Evolutionary conservation across 1,140 invertebrate genomes (phyloP).

Genomic region (Pemphigus obesinymphae): DNA sequence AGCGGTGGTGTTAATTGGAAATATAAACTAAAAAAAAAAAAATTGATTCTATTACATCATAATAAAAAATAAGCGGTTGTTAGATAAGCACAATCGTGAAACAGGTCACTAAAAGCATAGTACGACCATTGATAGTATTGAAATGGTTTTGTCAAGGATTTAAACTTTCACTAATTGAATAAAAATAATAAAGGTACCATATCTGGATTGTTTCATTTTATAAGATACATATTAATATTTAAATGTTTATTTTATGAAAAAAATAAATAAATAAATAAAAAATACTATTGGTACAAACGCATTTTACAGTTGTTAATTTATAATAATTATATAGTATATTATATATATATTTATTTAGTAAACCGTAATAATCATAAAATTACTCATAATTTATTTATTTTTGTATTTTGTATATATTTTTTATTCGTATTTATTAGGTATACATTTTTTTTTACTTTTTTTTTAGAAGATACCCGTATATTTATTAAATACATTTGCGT

Average conservation of each 20-base stretch:
- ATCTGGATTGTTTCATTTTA: neutral
- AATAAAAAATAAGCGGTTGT: conserved; percentile 29
- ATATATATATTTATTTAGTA: neutral
- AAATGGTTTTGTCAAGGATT: conserved; percentile 18
- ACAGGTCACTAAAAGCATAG: conserved; percentile 34
- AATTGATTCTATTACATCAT: neutral
- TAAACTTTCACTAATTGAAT: conserved; percentile 5
- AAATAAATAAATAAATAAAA: too few relatives aligned
- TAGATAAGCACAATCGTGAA: conserved; percentile 29
- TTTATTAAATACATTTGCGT: too few relatives aligned
- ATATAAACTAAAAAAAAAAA: neutral
- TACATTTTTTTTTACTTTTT: too few relatives aligned
- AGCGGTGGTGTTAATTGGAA: neutral
- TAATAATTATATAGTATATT: too few relatives aligned
- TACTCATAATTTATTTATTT: neutral
- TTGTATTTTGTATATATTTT: neutral
- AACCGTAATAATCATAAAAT: neutral
- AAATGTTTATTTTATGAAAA: neutral
- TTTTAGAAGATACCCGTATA: too few relatives aligned
- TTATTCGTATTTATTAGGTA: neutral
- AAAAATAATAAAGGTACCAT: neutral
- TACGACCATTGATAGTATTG: conserved; percentile 22
- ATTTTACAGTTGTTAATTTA: conserved; percentile 9
- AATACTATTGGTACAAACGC: conserved; percentile 23
- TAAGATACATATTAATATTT: neutral